Base-by-base conservation (phyloP, 2,888 invertebrate genomes). In the Aphidius colemani region DNA sequence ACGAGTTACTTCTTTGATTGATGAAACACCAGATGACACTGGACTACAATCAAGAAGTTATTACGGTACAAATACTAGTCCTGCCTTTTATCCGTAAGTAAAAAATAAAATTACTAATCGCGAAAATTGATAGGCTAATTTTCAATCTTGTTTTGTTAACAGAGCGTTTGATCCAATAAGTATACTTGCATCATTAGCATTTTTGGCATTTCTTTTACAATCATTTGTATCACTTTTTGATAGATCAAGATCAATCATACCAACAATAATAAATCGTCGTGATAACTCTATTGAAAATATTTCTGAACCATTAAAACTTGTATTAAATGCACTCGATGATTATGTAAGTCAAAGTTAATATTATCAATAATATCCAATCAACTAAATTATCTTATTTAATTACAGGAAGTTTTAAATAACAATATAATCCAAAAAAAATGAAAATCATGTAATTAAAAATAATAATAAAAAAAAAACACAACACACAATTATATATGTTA, bases 131-230 rank as follows among this genome's bases (percentile, higher is more conserved):
- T 18, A 18, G 10, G 30, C 30, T 2, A 7, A 10, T 51, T 7
- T 3, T 6, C 3, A 4, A n/a, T 49, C 2, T n/a, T 18, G 13
- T 30, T 8, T 51, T 18, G 50, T 63, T 74, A 75, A 53, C 67
- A 81, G 80, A 56, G 73, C 78, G 44, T 79, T 83, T 62, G 82
- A 83, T 68, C 81, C 83, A n/a, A 75, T 83, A 57, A 80, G 79
- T 59, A 72, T 82, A 39, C 69, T 83, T 44, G 82, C 82, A 43
- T 82, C 82, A 7, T 68, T 83, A 13, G 82, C 82, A n/a, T 83
- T 83, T 66, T 68, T 83, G 57, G 82, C 82, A 40, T 82, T 83
- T 68, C 64, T 83, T n/a, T 63, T 83, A n/a, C 82, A 82, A 70
- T 81, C 81, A 1, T 76, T 82, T 44, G 75, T 77, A 10, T 74